phyloP scores from a whole-genome alignment of 2,888 invertebrate genomes.

The Drosophila trichaetosa region DNA sequence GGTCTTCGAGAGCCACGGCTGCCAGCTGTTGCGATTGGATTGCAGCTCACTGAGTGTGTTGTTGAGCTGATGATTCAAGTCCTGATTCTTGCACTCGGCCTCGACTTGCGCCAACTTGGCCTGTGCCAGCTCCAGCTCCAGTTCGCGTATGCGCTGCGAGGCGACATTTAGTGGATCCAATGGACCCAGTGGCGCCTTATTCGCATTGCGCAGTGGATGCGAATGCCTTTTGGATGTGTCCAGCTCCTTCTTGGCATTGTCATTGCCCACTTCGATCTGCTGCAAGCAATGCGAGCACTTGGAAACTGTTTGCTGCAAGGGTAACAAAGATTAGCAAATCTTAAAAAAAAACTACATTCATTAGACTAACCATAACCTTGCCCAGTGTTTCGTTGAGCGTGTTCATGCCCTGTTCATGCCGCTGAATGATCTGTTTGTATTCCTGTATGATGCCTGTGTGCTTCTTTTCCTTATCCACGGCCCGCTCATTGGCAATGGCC shows the following conservation, averaged over 20 bases:
- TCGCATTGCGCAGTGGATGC: conserved; percentile 55
- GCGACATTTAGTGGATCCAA: conserved; percentile 84
- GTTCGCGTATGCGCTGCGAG: conserved; percentile 89
- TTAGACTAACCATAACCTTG: conserved; percentile 86
- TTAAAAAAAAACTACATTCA: background rate
- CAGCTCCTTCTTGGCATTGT: conserved; percentile 38
- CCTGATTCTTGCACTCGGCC: conserved; percentile 98
- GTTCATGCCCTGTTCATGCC: conserved; percentile 93
- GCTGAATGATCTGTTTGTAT: conserved; percentile 95
- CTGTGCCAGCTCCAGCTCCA: conserved; percentile 98
- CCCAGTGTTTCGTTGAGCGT: conserved; percentile 87
- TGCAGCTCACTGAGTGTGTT: conserved; percentile 92
- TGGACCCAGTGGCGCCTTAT: conserved; percentile 82
- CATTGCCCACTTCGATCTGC: conserved; percentile 64
- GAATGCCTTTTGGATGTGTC: conserved; percentile 29
- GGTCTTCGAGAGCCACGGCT: conserved; percentile 98
- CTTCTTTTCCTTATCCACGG: conserved; percentile 90
- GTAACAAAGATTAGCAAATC: background rate
- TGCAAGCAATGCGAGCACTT: conserved; percentile 85
- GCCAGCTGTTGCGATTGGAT: conserved; percentile 87
- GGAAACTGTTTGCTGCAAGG: conserved; percentile 86
- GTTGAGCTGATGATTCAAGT: conserved; percentile 95
- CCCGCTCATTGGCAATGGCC: conserved; percentile 90
- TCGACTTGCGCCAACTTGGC: conserved; percentile 98
- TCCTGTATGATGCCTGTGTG: conserved; percentile 94